Evolutionary conservation across 2,888 invertebrate species (phyloP).

Genomic region (Phanerotoma sp.): DNA sequence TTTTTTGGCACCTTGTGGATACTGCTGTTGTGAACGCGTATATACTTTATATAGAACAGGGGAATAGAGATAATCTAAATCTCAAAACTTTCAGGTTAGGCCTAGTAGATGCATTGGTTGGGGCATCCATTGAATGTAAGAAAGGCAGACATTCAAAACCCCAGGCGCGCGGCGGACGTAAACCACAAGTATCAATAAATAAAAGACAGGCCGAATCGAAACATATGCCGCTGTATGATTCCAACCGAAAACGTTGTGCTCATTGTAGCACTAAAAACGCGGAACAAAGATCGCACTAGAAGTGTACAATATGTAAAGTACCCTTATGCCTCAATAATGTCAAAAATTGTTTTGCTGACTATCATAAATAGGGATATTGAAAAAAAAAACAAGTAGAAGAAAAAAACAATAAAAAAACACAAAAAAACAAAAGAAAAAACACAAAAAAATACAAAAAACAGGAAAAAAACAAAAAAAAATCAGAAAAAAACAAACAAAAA

Average conservation of each 20-base stretch:
- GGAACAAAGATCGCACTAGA: slow-evolving; percentile 22
- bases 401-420: neutral
- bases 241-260: slow-evolving; percentile 26
- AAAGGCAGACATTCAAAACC: slow-evolving; percentile 10
- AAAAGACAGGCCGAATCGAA: slow-evolving; percentile 18
- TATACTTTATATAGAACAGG: slow-evolving; percentile 28
- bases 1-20: slow-evolving; percentile 43
- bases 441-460: slow-evolving; percentile 1
- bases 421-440: neutral
- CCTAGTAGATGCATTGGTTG: slow-evolving; percentile 24
- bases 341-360: slow-evolving; percentile 18
- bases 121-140: slow-evolving; percentile 14
- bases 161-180: too few relatives aligned
- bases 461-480: neutral
- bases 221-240: slow-evolving; percentile 23
- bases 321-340: slow-evolving; percentile 26
- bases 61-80: slow-evolving; percentile 18
- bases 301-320: slow-evolving; percentile 23
- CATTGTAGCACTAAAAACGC: slow-evolving; percentile 29
- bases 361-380: slow-evolving; percentile 15
- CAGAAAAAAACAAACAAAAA: neutral
- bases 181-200: slow-evolving; percentile 19
- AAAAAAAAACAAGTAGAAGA: slow-evolving; percentile 10
- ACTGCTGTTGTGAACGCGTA: slow-evolving; percentile 37
- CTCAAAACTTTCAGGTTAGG: slow-evolving; percentile 26